Base-by-base conservation (phyloP, 2,888 invertebrate species). In the Nomada flava region DNA sequence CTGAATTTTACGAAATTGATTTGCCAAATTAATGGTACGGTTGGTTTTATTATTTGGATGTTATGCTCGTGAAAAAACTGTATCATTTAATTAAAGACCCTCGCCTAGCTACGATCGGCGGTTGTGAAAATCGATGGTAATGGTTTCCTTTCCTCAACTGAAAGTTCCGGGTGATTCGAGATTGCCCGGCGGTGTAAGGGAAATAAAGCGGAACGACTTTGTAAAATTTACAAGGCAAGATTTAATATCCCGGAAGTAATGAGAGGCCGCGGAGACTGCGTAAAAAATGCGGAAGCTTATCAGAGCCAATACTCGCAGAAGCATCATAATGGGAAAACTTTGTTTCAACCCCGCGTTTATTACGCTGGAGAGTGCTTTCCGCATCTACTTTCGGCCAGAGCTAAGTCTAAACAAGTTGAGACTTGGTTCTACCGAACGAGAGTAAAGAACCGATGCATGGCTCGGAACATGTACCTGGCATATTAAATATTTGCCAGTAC, bases 311-410 rank as follows among this genome's bases (percentile, higher is more conserved):
- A 29, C 44, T 15, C 29, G 13, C 44, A 18, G 47, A 70, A n/a
- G 44, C 29, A 42, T 44, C 23, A 50, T 71, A 76, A 76, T 63
- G 63, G 70, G 60, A 62, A 70, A 76, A 70, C 36, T 76, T 76
- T 63, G 36, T 29, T 70, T 20, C 76, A 23, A 20, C 47, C 20
- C 29, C 29, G 29, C 60, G 26, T 70, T 44, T 23, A 62, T 76
- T 62, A 70, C 29, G 47, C n/a, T 13, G 47, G 64, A 64, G 55
- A 73, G 55, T 73, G 55, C 55, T 64, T 29, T 26, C 64, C 72
- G 20, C 44, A 64, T 64, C n/a, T 55, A 64, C 4, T 13, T 55
- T 36, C 36, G 36, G 7, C 36, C 36, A 5, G 36, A 47, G 42
- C n/a, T 23, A 63, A 42, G 42, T 72, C 42, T 53, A 42, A 53